Conservation (phyloP, 1,140 invertebrate species). For the Drosophila ercepeae region DNA sequence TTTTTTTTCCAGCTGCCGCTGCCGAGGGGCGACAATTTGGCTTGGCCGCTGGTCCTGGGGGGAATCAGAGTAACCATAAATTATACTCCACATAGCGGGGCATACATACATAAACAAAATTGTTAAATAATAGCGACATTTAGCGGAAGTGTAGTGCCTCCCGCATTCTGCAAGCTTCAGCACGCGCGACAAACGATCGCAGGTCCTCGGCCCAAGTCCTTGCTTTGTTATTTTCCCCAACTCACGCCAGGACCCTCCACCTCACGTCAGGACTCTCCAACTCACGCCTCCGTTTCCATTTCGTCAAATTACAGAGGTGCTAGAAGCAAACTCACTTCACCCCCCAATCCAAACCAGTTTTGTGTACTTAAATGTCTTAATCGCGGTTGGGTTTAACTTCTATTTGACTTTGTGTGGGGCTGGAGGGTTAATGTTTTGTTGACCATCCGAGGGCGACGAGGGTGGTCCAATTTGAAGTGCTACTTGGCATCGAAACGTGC, state of each 20-base stretch:
- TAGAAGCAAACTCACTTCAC: constrained; percentile 24
- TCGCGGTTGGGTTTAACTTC: constrained; percentile 29
- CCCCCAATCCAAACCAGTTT: background rate
- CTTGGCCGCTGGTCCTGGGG: constrained; percentile 32
- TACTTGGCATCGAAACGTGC: constrained; percentile 57
- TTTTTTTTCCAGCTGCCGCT: constrained; percentile 48
- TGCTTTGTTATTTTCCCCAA: constrained; percentile 9
- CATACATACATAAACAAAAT: constrained; percentile 68
- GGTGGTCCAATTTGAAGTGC: constrained; percentile 34
- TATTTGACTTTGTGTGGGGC: constrained; percentile 23
- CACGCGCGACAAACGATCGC: constrained; percentile 74
- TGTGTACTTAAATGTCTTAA: constrained; percentile 70
- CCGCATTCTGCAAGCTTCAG: constrained; percentile 55
- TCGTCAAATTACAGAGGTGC: constrained; percentile 71
- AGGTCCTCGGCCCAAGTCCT: background rate
- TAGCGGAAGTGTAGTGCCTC: constrained; percentile 72
- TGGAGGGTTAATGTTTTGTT: constrained; percentile 42
- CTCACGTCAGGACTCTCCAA: constrained; percentile 1
- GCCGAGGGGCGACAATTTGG: constrained; percentile 64
- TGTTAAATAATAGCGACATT: constrained; percentile 81
- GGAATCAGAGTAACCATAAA: constrained; percentile 73
- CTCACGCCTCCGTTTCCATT: constrained; percentile 37
- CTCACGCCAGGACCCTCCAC: too few relatives aligned
- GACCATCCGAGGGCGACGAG: constrained; percentile 3
- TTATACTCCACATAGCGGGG: constrained; percentile 55